These are phyloP conservation scores for Microctenopoma stevenorrisi DNA, from an alignment of 2,797 vertebrate genomes.

Conservation along the genomic window DNA sequence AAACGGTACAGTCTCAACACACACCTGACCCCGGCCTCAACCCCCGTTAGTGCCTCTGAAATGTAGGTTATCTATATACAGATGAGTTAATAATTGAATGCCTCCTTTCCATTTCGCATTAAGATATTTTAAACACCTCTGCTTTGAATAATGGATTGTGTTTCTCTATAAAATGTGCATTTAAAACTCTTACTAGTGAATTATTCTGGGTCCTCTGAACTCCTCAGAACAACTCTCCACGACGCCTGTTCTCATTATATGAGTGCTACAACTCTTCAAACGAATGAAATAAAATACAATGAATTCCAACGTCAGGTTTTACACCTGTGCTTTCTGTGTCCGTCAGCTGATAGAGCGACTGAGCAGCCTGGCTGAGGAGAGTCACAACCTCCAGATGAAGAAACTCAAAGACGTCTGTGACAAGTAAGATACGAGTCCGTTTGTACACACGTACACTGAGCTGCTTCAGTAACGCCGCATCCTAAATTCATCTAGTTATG, in stretches of 20 bases:
- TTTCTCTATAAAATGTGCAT: neutral
- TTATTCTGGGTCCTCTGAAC: too few species aligned
- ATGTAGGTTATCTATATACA: neutral
- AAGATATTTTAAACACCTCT: neutral
- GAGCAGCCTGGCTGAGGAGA: slow-evolving; percentile 91
- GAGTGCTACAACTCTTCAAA: too few species aligned
- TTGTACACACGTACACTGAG: too few species aligned
- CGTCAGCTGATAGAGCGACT: slow-evolving; percentile 93
- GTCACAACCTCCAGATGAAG: slow-evolving; percentile 92
- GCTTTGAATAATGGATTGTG: too few species aligned
- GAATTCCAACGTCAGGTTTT: too few species aligned
- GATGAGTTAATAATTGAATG: neutral
- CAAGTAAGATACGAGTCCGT: slow-evolving; percentile 84
- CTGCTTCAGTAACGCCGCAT: neutral
- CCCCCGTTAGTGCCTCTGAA: neutral
- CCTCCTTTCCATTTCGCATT: neutral
- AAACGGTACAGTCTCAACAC: slow-evolving; percentile 83
- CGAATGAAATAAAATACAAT: too few species aligned
- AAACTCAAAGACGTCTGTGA: slow-evolving; percentile 97
- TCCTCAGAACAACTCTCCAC: too few species aligned
- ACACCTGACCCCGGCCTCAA: neutral
- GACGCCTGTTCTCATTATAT: too few species aligned
- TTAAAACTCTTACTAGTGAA: too few species aligned
- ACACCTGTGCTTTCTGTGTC: slow-evolving; percentile 3
- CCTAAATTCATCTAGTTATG: too few species aligned